Conservation (phyloP, 2,113 vertebrate species). For the Ariopsis seemanni region DNA sequence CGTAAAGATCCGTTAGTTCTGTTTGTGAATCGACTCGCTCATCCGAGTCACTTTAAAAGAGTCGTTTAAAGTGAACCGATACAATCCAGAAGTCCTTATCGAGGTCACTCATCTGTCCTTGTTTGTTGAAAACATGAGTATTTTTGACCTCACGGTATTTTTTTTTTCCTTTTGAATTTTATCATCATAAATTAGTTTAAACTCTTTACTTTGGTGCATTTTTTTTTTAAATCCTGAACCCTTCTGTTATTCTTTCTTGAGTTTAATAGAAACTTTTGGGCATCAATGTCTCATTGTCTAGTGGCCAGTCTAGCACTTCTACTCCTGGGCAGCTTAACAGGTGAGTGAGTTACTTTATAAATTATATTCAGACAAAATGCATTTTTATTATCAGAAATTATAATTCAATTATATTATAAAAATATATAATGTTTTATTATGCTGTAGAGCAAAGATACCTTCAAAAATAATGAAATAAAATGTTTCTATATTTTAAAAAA, state of each 20-base stretch:
- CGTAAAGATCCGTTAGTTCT: not conserved
- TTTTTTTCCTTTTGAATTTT: not conserved
- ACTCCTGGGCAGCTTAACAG: not conserved
- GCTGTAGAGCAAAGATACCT: too few relatives aligned
- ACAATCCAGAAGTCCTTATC: not conserved
- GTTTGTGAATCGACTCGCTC: not conserved
- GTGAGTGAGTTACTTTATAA: slow-evolving; percentile 3
- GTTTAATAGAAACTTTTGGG: not conserved
- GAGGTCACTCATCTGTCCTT: not conserved
- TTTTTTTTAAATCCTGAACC: not conserved
- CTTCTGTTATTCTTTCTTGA: not conserved
- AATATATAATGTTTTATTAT: not conserved
- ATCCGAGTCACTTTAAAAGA: not conserved
- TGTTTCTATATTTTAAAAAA: too few relatives aligned
- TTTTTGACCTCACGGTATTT: not conserved
- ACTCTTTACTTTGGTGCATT: not conserved
- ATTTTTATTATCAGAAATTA: not conserved
- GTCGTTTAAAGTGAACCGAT: not conserved
- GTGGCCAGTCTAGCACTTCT: not conserved
- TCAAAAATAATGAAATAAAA: too few relatives aligned
- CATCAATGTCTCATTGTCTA: not conserved
- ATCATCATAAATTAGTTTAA: not conserved
- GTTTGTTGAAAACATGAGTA: not conserved
- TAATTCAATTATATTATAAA: not conserved
- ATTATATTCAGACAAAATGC: not conserved